A percentile compares a stretch with the other conserved stretches of the same genome.
Conservation (phyloP, 2,113 vertebrate genomes). For the Bos indicus region DNA sequence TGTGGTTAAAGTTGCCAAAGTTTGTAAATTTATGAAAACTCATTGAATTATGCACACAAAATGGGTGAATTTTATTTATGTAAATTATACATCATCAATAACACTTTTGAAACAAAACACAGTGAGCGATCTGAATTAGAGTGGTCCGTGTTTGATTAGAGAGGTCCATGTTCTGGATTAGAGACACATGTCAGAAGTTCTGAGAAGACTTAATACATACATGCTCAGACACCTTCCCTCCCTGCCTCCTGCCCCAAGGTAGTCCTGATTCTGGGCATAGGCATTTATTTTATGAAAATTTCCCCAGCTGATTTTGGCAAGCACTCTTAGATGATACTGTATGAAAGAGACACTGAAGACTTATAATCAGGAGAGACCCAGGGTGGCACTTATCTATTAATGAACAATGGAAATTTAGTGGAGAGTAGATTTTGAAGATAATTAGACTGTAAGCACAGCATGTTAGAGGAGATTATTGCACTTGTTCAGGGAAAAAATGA, state of each 20-base stretch:
- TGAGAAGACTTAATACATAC: not conserved
- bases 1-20: not conserved
- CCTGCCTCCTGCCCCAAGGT: rapidly evolving
- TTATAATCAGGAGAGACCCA: no score
- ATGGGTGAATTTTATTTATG: not conserved
- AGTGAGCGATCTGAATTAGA: not conserved
- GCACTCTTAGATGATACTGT: not conserved
- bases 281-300: not conserved
- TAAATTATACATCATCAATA: not conserved
- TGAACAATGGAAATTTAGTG: not conserved
- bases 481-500: not conserved
- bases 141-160: not conserved
- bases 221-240: not conserved
- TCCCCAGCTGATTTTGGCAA: not conserved
- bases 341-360: not conserved
- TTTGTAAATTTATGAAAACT: not conserved
- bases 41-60: not conserved
- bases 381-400: not conserved
- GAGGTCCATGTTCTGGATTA: not conserved
- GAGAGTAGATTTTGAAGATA: not conserved
- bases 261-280: not conserved
- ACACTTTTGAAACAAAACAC: not conserved
- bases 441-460: not conserved
- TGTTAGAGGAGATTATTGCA: not conserved
- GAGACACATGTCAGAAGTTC: not conserved